A percentile compares a stretch with the other conserved stretches of the same genome.
Evolutionary conservation across 2,113 vertebrate species (phyloP).

Genomic region (Hypomesus transpacificus): DNA sequence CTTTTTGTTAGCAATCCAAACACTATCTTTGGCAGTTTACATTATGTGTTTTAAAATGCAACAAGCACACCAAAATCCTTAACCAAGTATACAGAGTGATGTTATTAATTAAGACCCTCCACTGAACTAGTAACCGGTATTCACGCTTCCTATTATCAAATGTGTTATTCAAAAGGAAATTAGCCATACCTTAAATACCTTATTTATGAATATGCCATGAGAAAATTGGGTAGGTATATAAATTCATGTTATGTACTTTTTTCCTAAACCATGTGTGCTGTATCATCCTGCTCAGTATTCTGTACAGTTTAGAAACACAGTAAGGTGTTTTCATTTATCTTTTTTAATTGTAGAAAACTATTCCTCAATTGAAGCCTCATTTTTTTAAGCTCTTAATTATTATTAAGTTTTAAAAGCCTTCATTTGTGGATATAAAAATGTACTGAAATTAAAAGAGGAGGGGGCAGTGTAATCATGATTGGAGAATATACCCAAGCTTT

Average conservation of each 20-base stretch:
- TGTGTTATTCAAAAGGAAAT: too few species aligned
- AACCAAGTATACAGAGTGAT: background rate
- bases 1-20: conserved; percentile 26
- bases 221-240: too few species aligned
- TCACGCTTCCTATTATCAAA: too few species aligned
- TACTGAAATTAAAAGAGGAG: conserved; percentile 6
- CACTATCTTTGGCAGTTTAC: conserved; percentile 64
- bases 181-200: too few species aligned
- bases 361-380: conserved; percentile 34
- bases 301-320: background rate
- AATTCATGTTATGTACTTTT: too few species aligned
- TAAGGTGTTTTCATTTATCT: conserved; percentile 10
- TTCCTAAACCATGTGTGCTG: too few species aligned
- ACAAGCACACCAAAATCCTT: conserved; percentile 14
- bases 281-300: too few species aligned
- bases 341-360: conserved; percentile 32
- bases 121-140: background rate
- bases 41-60: conserved; percentile 46
- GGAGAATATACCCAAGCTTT: conserved; percentile 25
- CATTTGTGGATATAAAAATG: conserved; percentile 19
- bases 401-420: conserved; percentile 41
- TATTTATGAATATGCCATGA: too few species aligned
- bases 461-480: conserved; percentile 14
- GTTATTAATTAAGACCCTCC: background rate
- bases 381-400: conserved; percentile 27